Evolutionary conservation across 2,888 invertebrate genomes (phyloP).

Genomic region (Drosophila kambysellisi): DNA sequence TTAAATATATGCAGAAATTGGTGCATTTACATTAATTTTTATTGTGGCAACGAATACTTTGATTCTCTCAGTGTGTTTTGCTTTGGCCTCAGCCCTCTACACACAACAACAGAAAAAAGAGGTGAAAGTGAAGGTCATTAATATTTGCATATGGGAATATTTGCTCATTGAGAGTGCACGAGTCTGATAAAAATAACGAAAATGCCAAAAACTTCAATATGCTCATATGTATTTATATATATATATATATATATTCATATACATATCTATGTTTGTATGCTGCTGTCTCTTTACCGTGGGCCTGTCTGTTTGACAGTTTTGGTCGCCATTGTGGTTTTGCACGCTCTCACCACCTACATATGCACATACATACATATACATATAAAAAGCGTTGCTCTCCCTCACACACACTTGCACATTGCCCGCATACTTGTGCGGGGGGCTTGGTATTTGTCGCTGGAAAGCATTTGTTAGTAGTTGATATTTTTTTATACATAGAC

Average conservation of each 20-base stretch:
- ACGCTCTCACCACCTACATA: conserved; percentile 47
- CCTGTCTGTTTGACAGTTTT: conserved; percentile 56
- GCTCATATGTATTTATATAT: conserved; percentile 23
- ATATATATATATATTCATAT: neutral
- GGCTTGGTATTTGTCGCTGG: conserved; percentile 38
- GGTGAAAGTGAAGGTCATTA: conserved; percentile 80
- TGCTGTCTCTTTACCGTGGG: conserved; percentile 46
- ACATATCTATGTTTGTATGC: conserved; percentile 3
- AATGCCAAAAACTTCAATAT: conserved; percentile 64
- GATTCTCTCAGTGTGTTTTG: conserved; percentile 36
- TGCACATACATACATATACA: conserved; percentile 1
- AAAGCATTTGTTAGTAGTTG: conserved; percentile 42
- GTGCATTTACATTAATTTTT: conserved; percentile 5
- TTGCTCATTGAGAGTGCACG: conserved; percentile 46
- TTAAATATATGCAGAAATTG: neutral
- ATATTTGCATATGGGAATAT: conserved; percentile 76
- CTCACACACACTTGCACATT: conserved; percentile 21
- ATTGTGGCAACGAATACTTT: conserved; percentile 16
- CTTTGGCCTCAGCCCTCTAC: conserved; percentile 44
- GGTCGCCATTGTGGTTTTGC: conserved; percentile 66
- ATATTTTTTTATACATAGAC: conserved; percentile 46
- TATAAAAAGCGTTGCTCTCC: conserved; percentile 40
- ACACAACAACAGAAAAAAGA: conserved; percentile 36
- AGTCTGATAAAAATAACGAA: conserved; percentile 34
- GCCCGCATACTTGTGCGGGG: conserved; percentile 30